Base-by-base conservation (phyloP, 2,888 invertebrate genomes). In the Volucella bombylans region DNA sequence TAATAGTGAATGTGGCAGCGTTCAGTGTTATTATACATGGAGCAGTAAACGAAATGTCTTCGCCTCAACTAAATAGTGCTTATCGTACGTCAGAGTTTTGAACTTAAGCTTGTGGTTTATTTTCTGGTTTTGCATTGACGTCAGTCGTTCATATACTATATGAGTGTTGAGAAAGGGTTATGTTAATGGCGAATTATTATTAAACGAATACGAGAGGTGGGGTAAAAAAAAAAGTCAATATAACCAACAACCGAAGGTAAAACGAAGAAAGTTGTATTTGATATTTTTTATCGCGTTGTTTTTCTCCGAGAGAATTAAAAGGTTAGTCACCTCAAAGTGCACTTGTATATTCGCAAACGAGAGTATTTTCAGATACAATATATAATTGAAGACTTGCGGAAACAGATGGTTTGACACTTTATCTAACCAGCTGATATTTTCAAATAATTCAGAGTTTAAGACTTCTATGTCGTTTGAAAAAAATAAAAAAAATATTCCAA, bases 101-200 rank as follows among this genome's bases (percentile, higher is more conserved):
- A 71, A 79, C 49, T 83, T 67, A 72, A 78, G 61, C 55, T 72
- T 72, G n/a, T 14, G 18, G 54, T 59, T 43, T 69, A 57, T 68
- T 74, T 83, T 74, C 80, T 76, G 83, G 74, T 83, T 74, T 71
- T 80, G 79, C 83, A 83, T 83, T 83, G 83, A 83, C 83, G 83
- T 83, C 83, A 80, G 82, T 55, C 52, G 62, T 12, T 31, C 52
- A 41, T 15, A 43, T 49, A 49, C 68, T 74, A 49, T 76, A 49
- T 76, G 47, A 50, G 47, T 74, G 68, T 55, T 71, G 83, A 71
- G 80, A 83, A 83, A 83, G 83, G 79, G 83, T 83, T 71, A 65
- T 65, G 74, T 61, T 83, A 68, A 74, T 76, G 49, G 38, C 59
- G 45, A 55, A 71, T 80, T 71, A 59, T 65, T 80, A 54, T 31